Conservation (phyloP, 1,140 invertebrate genomes). For the Mercenaria mercenaria region DNA sequence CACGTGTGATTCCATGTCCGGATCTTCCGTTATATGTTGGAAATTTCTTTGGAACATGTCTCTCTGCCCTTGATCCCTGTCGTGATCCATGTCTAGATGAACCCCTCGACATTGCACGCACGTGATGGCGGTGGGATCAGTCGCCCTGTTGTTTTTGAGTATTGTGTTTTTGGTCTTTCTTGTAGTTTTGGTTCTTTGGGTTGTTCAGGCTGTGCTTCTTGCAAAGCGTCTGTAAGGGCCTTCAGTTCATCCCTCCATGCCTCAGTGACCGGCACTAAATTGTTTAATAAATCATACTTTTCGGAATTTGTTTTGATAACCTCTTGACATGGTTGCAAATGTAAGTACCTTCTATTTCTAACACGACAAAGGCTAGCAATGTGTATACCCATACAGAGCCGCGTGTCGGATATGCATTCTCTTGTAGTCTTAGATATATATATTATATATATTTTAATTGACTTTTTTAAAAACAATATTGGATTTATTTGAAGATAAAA, state of each 20-base stretch:
- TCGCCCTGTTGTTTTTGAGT: slow-evolving; percentile 82
- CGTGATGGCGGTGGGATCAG: slow-evolving; percentile 83
- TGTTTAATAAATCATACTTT: no score
- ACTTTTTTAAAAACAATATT: no score
- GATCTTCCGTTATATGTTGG: slow-evolving; percentile 80
- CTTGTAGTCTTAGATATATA: no score
- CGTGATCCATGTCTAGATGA: slow-evolving; percentile 70
- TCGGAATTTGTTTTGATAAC: no score
- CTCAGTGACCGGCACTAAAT: slow-evolving; percentile 83
- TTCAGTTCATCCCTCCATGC: slow-evolving; percentile 83
- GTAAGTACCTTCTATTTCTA: no score
- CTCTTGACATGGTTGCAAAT: no score
- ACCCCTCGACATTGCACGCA: slow-evolving; percentile 81
- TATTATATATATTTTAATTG: no score
- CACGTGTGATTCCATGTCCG: slow-evolving; percentile 81
- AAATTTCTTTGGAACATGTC: slow-evolving; percentile 59
- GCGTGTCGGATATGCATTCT: no score
- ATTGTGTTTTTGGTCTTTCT: slow-evolving; percentile 77
- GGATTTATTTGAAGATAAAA: no score
- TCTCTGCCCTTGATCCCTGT: slow-evolving; percentile 39
- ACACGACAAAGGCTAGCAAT: no score
- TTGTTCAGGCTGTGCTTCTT: slow-evolving; percentile 63
- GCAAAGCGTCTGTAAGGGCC: slow-evolving; percentile 74
- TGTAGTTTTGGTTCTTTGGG: slow-evolving; percentile 55
- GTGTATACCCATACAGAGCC: no score